These are phyloP conservation scores for Mareca strepera DNA, from an alignment of 2,797 vertebrate genomes.

Conservation along the genomic window DNA sequence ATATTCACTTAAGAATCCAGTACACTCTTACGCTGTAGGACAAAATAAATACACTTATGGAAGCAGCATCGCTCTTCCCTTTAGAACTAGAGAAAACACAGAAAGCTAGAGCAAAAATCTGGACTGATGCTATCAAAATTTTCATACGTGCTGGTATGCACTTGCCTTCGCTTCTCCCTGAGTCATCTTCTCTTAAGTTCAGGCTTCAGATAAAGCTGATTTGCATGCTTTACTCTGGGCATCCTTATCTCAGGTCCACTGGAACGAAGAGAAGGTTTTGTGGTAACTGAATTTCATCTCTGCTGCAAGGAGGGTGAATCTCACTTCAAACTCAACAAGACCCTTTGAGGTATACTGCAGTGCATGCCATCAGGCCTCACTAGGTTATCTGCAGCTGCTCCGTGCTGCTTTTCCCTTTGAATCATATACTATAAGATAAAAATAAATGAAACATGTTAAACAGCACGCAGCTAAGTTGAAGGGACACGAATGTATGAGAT, in stretches of 20 bases:
- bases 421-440: slow-evolving; percentile 42
- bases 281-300: slow-evolving; percentile 29
- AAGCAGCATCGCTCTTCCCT: not conserved
- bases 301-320: not conserved
- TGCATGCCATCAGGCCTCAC: slow-evolving; percentile 19
- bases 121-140: not conserved
- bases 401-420: slow-evolving; percentile 37
- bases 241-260: slow-evolving; percentile 16
- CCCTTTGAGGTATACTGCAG: slow-evolving; percentile 11
- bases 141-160: not conserved
- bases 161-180: not conserved
- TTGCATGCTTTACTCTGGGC: slow-evolving; percentile 6
- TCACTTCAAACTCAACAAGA: slow-evolving; percentile 45
- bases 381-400: slow-evolving; percentile 37
- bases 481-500: slow-evolving; percentile 57
- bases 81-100: not conserved
- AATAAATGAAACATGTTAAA: slow-evolving; percentile 53
- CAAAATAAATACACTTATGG: not conserved
- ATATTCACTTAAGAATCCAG: not conserved
- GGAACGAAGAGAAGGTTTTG: not conserved
- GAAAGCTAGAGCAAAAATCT: not conserved
- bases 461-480: slow-evolving; percentile 48
- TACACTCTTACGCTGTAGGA: not conserved
- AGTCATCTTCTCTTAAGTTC: slow-evolving; percentile 6
- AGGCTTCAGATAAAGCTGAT: not conserved